Base-by-base conservation (phyloP, 2,797 vertebrate species). In the Fundulus diaphanus region DNA sequence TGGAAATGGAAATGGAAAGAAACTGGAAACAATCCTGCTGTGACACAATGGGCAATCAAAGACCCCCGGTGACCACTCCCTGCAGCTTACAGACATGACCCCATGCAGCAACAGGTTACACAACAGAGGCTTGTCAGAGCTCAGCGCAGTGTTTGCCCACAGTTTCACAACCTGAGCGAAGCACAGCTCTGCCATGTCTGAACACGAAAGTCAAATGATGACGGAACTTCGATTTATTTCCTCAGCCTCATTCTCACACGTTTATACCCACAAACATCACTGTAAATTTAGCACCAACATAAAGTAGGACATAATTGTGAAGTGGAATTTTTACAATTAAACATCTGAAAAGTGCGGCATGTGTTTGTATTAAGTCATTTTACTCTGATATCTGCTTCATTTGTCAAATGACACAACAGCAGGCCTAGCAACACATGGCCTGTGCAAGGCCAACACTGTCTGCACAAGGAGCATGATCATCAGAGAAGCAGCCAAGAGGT, bases 21-120 rank as follows among this genome's bases (percentile, higher is more conserved):
- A 82, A 82, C 85, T 94, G 90, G 89, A 92, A 93, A 92, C 73
- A 88, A 92, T 92, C 89, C 87, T 90, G 37, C 35, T 68, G 42
- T 3, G 24, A 83, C 88, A 94, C 92, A 94, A 94, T 94, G 57
- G 89, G 88, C 87, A 85, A 91, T 93, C 90, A 89, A 80, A 83
- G 89, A 86, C 82, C 87, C 80, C 37, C 37, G 56, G 20, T 52
- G 76, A 75, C 90, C 89, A 86, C 92, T 86, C 92, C 91, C 89
- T 86, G 68, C 68, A 77, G 71, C 82, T 89, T 82, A 82, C 80
- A 77, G 63, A 78, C 78, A 63, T 83, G 73, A 82, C 84, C 81
- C 68, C 40, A 69, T 27, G 69, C 76, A 80, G 70, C 27, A 70
- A 67, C 77, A 77, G 87, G 84, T 93, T 92, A 84, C 73, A 88